phyloP scores from a whole-genome alignment of 35 echinoderm and acorn worm species.

The Hemicentrotus pulcherrimus region DNA sequence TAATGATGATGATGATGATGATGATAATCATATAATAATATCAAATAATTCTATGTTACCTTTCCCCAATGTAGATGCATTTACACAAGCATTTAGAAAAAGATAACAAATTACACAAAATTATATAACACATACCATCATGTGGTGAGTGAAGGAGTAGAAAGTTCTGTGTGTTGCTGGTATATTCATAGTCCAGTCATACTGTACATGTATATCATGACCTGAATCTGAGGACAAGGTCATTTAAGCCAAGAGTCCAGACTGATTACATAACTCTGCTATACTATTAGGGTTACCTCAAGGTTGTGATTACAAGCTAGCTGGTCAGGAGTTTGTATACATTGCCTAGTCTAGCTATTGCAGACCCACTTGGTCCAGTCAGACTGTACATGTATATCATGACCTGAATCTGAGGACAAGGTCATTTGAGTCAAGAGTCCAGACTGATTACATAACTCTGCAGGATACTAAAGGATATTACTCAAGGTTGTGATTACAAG shows the following conservation, averaged over 20 bases:
- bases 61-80: too few species aligned
- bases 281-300: neutral
- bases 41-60: too few species aligned
- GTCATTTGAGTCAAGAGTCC: too few species aligned
- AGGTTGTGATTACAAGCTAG: neutral
- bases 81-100: too few species aligned
- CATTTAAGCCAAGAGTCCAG: neutral
- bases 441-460: neutral
- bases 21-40: too few species aligned
- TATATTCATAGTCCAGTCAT: neutral
- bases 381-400: neutral
- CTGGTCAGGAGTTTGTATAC: neutral
- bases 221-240: neutral
- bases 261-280: slow-evolving; percentile 1
- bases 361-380: neutral
- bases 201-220: neutral
- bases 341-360: neutral
- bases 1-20: too few species aligned
- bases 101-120: too few species aligned
- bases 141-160: too few species aligned
- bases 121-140: too few species aligned
- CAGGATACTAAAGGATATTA: neutral
- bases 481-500: neutral
- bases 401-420: too few species aligned
- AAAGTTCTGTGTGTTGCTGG: too few species aligned